These are phyloP conservation scores for Tichodroma muraria DNA, from an alignment of 2,113 vertebrate genomes.

Conservation along the genomic window DNA sequence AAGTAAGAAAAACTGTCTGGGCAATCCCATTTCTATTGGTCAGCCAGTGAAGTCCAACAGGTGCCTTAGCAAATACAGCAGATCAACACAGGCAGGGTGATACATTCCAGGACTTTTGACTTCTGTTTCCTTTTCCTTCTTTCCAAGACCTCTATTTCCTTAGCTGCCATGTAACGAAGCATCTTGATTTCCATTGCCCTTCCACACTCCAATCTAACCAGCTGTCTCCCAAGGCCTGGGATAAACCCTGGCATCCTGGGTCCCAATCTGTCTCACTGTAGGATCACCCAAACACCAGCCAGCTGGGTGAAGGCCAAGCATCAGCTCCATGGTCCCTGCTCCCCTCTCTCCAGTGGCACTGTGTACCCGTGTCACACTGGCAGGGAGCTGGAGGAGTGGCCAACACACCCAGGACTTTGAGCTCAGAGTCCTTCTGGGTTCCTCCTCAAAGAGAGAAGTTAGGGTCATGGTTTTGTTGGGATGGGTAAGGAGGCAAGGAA, in stretches of 20 bases:
- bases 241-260: neutral
- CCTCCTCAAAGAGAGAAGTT: neutral
- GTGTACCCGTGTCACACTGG: neutral
- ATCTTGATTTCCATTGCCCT: neutral
- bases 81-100: neutral
- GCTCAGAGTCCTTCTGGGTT: neutral
- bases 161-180: neutral
- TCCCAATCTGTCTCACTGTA: neutral
- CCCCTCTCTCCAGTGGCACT: neutral
- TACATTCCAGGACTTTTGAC: neutral
- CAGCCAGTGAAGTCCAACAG: neutral
- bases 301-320: neutral
- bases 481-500: neutral
- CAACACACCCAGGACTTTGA: neutral
- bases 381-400: neutral
- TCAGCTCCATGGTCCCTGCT: neutral
- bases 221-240: neutral
- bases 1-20: neutral
- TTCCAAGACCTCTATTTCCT: neutral
- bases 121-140: neutral
- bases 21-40: neutral
- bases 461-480: neutral
- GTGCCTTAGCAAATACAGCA: neutral
- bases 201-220: neutral
- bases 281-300: neutral